A percentile compares a stretch with the other conserved stretches of the same genome.
Evolutionary conservation across 2,113 vertebrate genomes (phyloP).

Genomic region (Salminus brasiliensis): DNA sequence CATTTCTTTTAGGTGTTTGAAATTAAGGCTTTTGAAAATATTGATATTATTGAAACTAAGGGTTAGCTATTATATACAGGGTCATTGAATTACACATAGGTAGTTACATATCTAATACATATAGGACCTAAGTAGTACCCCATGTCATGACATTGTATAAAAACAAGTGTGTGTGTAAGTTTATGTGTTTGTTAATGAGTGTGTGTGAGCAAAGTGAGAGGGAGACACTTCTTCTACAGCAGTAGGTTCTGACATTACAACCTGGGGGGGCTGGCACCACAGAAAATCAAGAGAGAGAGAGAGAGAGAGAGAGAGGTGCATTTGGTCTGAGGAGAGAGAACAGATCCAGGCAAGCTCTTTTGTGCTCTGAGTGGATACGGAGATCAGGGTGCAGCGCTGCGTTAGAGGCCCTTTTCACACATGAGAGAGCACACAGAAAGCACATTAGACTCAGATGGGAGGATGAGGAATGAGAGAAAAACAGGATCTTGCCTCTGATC

Average conservation of each 20-base stretch:
- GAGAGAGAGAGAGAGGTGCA: constrained; percentile 7
- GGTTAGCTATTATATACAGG: no score
- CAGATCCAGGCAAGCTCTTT: constrained; percentile 64
- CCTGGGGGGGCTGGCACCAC: constrained; percentile 23
- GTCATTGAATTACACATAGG: no score
- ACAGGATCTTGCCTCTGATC: constrained; percentile 62
- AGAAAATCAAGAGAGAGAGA: constrained; percentile 1
- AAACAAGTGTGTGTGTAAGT: background rate
- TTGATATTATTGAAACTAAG: no score
- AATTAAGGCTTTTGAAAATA: no score
- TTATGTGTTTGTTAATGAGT: background rate
- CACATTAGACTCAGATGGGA: constrained; percentile 74
- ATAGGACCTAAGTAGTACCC: no score
- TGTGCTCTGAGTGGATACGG: constrained; percentile 65
- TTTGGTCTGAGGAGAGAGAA: constrained; percentile 62
- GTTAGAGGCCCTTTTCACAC: constrained; percentile 74
- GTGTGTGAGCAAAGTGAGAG: background rate
- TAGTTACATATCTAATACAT: no score
- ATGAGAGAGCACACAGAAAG: constrained; percentile 78
- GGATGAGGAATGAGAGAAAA: constrained; percentile 60
- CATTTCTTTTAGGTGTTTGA: no score
- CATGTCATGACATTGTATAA: background rate
- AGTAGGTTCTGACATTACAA: constrained; percentile 44
- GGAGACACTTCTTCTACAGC: constrained; percentile 14
- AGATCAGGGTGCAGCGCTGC: constrained; percentile 63